Conservation (phyloP, 1,140 invertebrate species). For the Eupristina koningsbergeri region DNA sequence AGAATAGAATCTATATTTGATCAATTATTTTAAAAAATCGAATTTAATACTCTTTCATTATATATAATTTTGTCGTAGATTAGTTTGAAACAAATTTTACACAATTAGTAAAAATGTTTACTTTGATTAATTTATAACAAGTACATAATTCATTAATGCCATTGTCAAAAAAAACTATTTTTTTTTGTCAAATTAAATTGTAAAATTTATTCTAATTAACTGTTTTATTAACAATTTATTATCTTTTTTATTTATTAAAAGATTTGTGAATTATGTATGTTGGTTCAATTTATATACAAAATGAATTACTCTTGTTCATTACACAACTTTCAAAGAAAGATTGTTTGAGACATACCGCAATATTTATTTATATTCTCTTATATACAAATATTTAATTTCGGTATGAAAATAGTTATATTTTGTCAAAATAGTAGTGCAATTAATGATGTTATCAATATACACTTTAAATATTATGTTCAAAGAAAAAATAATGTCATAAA, state of each 20-base stretch:
- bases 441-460: neutral
- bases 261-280: neutral
- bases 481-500: neutral
- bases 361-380: neutral
- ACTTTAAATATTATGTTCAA: neutral
- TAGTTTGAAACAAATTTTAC: neutral
- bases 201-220: no score
- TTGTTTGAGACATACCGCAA: neutral
- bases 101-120: neutral
- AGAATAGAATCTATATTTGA: neutral
- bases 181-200: no score
- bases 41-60: neutral
- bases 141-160: no score
- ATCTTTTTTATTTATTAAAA: no score
- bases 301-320: neutral
- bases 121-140: no score
- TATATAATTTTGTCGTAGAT: neutral
- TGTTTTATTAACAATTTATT: no score
- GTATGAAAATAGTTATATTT: slow-evolving; percentile 2
- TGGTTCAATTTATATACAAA: neutral
- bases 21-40: neutral
- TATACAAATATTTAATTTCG: neutral
- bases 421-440: neutral
- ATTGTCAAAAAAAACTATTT: no score
- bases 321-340: neutral